Conservation (phyloP, 1,140 invertebrate species). For the Thaumetopoea pityocampa region DNA sequence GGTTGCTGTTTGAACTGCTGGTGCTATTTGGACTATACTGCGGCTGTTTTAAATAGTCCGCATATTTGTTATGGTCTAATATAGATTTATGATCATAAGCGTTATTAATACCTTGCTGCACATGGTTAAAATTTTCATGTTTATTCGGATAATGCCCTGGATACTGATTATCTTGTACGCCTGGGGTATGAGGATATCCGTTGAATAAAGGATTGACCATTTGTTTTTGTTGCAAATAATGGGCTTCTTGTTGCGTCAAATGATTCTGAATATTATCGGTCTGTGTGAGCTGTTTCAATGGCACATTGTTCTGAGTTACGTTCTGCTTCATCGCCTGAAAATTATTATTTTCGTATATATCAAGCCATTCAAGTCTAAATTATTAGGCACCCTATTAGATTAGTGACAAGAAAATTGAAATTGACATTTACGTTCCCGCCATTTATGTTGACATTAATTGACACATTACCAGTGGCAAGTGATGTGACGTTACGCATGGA, state of each 20-base stretch:
- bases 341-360: conserved; percentile 7
- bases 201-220: conserved; percentile 67
- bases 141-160: conserved; percentile 61
- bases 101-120: conserved; percentile 64
- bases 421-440: too few relatives aligned
- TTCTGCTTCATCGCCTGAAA: conserved; percentile 72
- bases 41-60: conserved; percentile 62
- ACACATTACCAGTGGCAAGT: too few relatives aligned
- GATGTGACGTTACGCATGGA: too few relatives aligned
- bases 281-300: conserved; percentile 72
- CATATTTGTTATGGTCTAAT: conserved; percentile 67
- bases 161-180: conserved; percentile 54
- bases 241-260: conserved; percentile 71
- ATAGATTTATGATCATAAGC: conserved; percentile 67
- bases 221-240: conserved; percentile 72
- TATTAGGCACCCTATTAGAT: too few relatives aligned
- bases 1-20: conserved; percentile 66
- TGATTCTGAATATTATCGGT: conserved; percentile 68
- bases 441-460: too few relatives aligned
- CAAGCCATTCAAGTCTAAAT: too few relatives aligned
- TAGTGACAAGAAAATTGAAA: too few relatives aligned
- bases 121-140: conserved; percentile 61
- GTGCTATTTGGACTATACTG: conserved; percentile 66
- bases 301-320: conserved; percentile 69
- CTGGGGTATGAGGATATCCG: conserved; percentile 52